Base-by-base conservation (phyloP, 2,797 vertebrate genomes). In the Emydoidea blandingii region DNA sequence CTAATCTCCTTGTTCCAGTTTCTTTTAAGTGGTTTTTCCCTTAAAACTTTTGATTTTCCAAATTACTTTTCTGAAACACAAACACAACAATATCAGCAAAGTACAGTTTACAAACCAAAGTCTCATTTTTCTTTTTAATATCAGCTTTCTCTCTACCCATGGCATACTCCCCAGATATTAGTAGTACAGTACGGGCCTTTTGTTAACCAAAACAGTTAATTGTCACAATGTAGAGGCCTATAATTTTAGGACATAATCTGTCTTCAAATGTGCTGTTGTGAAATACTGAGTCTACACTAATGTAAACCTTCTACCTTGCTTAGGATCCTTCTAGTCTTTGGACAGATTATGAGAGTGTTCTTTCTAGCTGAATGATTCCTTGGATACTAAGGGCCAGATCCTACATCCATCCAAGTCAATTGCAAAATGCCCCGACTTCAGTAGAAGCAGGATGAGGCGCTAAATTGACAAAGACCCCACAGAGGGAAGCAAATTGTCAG, bases 121-220 rank as follows among this genome's bases (percentile, higher is more conserved):
- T 62, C 74, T 54, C 0, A 29, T 79, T 47, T 79, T 31, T 41
- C 83, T 82, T 1, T 72, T 93, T 65, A 50, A 37, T 65, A 86
- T n/a, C 82, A 5, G 29, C 50, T 79, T 59, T 2, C 0, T 21
- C 82, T 54, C 37, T 31, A 52, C 65, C 65, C 81, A 57, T 2
- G 27, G 74, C 65, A 84, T 72, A 68, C 7, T 52, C 2, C 65
- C 59, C 84, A 14, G 2, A 1, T 1, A 83, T 54, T 8, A 14
- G 57, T 16, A 62, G 29, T 57, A 1, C 27, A 4, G 44, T 83
- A 83, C 10, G 1, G 1, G 4, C 0, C 5, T 6, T 34, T 65
- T 87, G 16, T 56, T n/a, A 90, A 59, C 31, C 89, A 80, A 19
- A 5, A 34, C 80, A 68, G 57, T 37, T 2, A 16, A 74, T 86